phyloP scores from a whole-genome alignment of 1,140 invertebrate species.

The Drosophila aff. region DNA sequence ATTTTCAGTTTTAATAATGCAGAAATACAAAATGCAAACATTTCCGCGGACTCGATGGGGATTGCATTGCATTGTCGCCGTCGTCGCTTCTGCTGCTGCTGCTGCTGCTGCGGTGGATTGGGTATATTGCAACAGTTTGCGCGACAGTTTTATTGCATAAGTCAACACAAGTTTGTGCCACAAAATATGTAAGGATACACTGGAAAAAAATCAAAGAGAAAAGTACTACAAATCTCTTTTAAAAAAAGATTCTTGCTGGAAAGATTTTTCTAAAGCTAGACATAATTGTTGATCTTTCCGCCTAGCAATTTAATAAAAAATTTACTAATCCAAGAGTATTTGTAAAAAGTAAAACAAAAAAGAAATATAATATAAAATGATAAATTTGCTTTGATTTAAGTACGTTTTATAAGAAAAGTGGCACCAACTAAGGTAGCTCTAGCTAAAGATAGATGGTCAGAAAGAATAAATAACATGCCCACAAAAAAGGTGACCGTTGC shows the following conservation, averaged over 20 bases:
- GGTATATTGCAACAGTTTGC: constrained; percentile 70
- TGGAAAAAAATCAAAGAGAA: not conserved
- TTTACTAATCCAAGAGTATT: too few relatives aligned
- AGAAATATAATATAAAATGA: too few relatives aligned
- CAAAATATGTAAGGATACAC: constrained; percentile 54
- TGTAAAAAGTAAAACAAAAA: too few relatives aligned
- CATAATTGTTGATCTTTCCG: too few relatives aligned
- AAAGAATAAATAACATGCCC: too few relatives aligned
- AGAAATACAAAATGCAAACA: constrained; percentile 83
- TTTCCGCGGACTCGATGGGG: constrained; percentile 68
- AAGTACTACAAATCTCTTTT: too few relatives aligned
- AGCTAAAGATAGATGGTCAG: too few relatives aligned
- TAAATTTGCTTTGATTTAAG: too few relatives aligned
- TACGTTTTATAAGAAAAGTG: too few relatives aligned
- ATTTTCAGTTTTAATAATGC: constrained; percentile 84
- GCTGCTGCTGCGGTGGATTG: constrained; percentile 44
- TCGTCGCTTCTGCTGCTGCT: not conserved
- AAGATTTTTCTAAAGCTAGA: too few relatives aligned
- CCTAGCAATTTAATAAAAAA: too few relatives aligned
- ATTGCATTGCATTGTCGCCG: constrained; percentile 23
- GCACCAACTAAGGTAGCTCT: not conserved
- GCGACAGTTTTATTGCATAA: constrained; percentile 83
- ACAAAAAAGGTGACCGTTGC: not conserved
- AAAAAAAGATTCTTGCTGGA: too few relatives aligned
- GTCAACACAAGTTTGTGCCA: constrained; percentile 81